phyloP scores from a whole-genome alignment of 2,113 vertebrate species.

The Pheucticus melanocephalus region DNA sequence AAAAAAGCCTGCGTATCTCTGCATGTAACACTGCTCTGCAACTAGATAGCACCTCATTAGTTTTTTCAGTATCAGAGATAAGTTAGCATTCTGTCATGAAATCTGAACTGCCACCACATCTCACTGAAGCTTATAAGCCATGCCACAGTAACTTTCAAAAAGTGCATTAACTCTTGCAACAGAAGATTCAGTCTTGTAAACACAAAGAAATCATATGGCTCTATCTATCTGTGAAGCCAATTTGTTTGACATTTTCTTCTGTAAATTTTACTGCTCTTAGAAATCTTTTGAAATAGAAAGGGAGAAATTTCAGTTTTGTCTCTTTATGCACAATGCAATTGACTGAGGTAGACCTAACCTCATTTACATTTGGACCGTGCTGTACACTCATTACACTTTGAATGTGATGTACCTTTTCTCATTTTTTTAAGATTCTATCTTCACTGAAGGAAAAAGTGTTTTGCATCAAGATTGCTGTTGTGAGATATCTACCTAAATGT shows the following conservation, averaged over 20 bases:
- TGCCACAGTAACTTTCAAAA: background rate
- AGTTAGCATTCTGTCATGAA: conserved; percentile 49
- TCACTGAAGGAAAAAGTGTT: background rate
- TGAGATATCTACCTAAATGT: background rate
- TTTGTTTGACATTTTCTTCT: conserved; percentile 20
- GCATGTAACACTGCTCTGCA: background rate
- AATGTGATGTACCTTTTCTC: conserved; percentile 30
- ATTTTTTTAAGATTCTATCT: background rate
- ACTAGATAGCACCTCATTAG: conserved; percentile 54
- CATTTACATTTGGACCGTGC: background rate
- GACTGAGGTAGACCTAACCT: background rate
- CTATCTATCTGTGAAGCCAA: background rate
- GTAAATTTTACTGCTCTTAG: background rate
- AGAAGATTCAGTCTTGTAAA: background rate
- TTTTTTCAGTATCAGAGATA: conserved; percentile 41
- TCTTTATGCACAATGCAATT: background rate
- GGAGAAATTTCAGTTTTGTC: background rate
- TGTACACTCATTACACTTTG: conserved; percentile 30
- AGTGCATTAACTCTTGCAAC: background rate
- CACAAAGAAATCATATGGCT: background rate
- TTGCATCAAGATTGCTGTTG: background rate
- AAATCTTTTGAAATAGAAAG: background rate
- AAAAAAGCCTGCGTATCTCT: background rate
- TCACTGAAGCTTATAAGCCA: background rate
- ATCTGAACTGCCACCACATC: background rate